Evolutionary conservation across 1,140 invertebrate species (phyloP).

Genomic region (Papilio dardanus): DNA sequence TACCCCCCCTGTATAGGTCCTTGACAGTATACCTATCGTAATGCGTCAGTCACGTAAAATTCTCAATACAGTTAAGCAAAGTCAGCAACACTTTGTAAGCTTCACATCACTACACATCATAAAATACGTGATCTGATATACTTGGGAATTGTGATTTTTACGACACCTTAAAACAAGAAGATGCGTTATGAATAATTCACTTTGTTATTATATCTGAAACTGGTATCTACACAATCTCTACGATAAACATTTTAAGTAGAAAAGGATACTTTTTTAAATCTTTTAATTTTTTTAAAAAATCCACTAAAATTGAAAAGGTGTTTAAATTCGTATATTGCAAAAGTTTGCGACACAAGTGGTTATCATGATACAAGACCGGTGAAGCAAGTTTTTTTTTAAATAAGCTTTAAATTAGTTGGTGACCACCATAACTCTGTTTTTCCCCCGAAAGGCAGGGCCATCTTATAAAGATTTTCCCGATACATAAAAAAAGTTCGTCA

Average conservation of each 20-base stretch:
- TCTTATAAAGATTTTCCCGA: no score
- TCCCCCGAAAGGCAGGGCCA: no score
- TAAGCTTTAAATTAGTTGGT: no score
- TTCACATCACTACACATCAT: background rate
- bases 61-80: background rate
- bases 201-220: constrained; percentile 8
- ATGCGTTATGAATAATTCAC: constrained; percentile 21
- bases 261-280: background rate
- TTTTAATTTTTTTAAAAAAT: no score
- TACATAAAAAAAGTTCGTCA: background rate
- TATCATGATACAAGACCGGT: no score
- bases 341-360: no score
- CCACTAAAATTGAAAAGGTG: no score
- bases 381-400: no score
- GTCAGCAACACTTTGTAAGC: constrained; percentile 2
- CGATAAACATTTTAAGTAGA: constrained; percentile 11
- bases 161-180: constrained; percentile 29
- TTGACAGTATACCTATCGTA: background rate
- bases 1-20: no score
- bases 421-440: no score
- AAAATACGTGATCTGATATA: constrained; percentile 14
- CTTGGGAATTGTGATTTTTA: constrained; percentile 23
- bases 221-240: background rate
- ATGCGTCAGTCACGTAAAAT: background rate
- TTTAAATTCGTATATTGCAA: no score